Percentiles rank a stretch among this genome's conserved stretches.
phyloP scores from a whole-genome alignment of 2,888 invertebrate species.

The Agelastica alni region DNA sequence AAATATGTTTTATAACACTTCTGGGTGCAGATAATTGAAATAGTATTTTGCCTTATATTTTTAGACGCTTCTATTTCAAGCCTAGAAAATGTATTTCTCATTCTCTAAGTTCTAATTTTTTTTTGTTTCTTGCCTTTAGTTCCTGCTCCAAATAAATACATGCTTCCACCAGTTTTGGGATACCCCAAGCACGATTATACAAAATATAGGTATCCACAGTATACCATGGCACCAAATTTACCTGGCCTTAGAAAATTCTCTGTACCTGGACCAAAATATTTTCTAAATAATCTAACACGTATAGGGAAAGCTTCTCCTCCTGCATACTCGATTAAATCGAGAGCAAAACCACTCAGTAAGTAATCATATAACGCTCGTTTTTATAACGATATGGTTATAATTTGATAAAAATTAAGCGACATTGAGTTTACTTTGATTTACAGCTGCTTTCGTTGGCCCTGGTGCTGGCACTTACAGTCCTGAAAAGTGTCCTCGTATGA shows the following conservation, averaged over 20 bases:
- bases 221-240: constrained; percentile 61
- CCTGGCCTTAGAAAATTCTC: constrained; percentile 35
- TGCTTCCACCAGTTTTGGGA: constrained; percentile 66
- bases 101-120: not conserved
- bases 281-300: constrained; percentile 59
- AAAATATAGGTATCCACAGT: constrained; percentile 66
- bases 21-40: too few relatives aligned
- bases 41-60: too few relatives aligned
- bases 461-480: constrained; percentile 70
- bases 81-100: too few relatives aligned
- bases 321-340: constrained; percentile 55
- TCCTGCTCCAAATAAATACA: constrained; percentile 70
- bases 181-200: constrained; percentile 66
- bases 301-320: constrained; percentile 59
- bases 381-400: too few relatives aligned
- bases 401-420: too few relatives aligned
- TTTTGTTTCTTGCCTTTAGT: constrained; percentile 53
- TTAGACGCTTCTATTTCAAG: too few relatives aligned
- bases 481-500: constrained; percentile 61
- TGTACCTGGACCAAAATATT: constrained; percentile 58
- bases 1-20: too few relatives aligned
- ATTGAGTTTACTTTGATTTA: too few relatives aligned
- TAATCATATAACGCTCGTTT: too few relatives aligned
- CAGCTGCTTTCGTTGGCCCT: constrained; percentile 57
- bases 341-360: constrained; percentile 42